Conservation (phyloP, 2,888 invertebrate species). For the Plebejus argus region DNA sequence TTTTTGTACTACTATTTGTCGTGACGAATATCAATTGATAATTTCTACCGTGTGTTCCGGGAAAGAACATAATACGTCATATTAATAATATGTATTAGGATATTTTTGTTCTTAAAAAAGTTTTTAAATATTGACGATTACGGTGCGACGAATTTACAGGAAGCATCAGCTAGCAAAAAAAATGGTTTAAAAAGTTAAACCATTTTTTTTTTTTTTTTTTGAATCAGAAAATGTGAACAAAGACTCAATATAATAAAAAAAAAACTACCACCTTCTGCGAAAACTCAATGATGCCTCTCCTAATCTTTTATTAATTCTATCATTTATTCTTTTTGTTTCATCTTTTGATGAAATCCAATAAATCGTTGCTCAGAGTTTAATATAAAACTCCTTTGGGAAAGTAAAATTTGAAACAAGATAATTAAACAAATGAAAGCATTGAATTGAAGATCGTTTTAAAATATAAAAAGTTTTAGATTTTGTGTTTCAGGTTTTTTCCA, state of each 20-base stretch:
- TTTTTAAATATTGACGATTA: too few relatives aligned
- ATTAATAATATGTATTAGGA: too few relatives aligned
- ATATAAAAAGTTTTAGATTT: background rate
- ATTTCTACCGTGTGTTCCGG: too few relatives aligned
- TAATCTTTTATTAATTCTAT: background rate
- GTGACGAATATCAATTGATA: too few relatives aligned
- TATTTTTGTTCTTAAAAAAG: too few relatives aligned
- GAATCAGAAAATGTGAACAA: background rate
- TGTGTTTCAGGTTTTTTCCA: background rate
- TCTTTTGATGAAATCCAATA: conserved; percentile 13
- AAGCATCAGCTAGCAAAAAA: too few relatives aligned
- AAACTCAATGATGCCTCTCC: background rate
- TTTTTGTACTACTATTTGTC: too few relatives aligned
- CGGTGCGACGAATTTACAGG: too few relatives aligned
- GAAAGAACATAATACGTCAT: too few relatives aligned
- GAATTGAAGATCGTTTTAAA: background rate
- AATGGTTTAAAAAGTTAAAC: too few relatives aligned
- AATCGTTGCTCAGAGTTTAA: background rate
- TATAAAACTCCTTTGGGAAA: background rate
- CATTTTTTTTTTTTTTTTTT: background rate
- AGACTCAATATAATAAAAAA: background rate
- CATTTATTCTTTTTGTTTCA: background rate
- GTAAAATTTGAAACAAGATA: background rate
- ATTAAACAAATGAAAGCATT: background rate
- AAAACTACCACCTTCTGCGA: background rate